Evolutionary conservation across 2,888 invertebrate species (phyloP).

Genomic region (Axea sp.): DNA sequence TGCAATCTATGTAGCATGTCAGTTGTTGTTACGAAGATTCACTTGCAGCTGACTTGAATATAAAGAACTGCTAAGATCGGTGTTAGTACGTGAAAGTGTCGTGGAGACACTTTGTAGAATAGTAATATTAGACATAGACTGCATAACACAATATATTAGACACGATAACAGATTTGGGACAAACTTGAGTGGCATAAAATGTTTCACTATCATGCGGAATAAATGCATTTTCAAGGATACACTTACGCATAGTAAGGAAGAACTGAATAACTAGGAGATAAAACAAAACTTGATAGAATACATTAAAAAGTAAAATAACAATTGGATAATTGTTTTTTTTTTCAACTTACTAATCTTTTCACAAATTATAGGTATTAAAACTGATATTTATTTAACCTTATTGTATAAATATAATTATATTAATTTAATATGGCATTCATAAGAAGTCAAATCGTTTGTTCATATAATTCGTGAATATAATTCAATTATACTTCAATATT

Average conservation of each 20-base stretch:
- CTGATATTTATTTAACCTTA: too few relatives aligned
- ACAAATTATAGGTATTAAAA: too few relatives aligned
- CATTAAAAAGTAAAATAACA: too few relatives aligned
- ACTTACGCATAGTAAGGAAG: background rate
- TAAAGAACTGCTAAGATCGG: slow-evolving; percentile 42
- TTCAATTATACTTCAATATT: too few relatives aligned
- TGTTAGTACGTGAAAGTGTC: slow-evolving; percentile 55
- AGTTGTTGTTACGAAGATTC: slow-evolving; percentile 50
- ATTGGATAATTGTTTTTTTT: too few relatives aligned
- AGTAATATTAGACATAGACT: slow-evolving; percentile 52
- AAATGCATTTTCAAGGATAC: slow-evolving; percentile 14
- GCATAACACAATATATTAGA: slow-evolving; percentile 32
- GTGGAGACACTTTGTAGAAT: slow-evolving; percentile 44
- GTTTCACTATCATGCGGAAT: slow-evolving; percentile 32
- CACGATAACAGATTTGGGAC: slow-evolving; percentile 52
- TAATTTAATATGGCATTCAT: too few relatives aligned
- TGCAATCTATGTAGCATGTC: slow-evolving; percentile 36
- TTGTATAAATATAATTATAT: too few relatives aligned
- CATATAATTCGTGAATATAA: too few relatives aligned
- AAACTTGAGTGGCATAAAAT: slow-evolving; percentile 48
- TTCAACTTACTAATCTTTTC: too few relatives aligned
- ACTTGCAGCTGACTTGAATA: slow-evolving; percentile 49
- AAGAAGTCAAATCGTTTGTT: too few relatives aligned
- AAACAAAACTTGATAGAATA: background rate
- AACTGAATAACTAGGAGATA: background rate